These are phyloP conservation scores for Gymnothorax reevesii DNA, from an alignment of 2,797 vertebrate species.

Conservation along the genomic window DNA sequence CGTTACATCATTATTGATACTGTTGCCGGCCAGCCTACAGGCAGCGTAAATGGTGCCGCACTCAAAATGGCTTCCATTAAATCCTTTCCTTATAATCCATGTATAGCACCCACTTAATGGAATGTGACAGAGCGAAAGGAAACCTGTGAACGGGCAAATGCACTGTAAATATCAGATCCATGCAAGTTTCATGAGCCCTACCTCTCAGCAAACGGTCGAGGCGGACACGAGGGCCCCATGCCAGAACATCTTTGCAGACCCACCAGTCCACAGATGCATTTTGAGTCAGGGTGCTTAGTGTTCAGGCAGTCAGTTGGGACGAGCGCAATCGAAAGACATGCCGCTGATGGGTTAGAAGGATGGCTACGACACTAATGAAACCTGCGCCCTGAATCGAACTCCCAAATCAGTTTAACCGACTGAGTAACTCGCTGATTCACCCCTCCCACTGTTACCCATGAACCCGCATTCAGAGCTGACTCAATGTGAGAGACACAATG, in stretches of 20 bases:
- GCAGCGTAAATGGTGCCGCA: neutral
- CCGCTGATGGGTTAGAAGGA: neutral
- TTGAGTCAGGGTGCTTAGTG: neutral
- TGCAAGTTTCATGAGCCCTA: neutral
- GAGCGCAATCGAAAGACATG: slow-evolving; percentile 8
- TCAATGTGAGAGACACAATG: slow-evolving; percentile 18
- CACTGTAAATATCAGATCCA: neutral
- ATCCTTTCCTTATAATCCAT: neutral
- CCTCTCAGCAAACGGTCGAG: neutral
- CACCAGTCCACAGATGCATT: neutral
- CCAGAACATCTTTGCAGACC: neutral
- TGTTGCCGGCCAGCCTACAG: neutral
- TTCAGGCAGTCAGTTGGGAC: neutral
- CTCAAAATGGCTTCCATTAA: slow-evolving; percentile 14
- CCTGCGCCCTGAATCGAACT: neutral
- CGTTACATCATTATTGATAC: slow-evolving; percentile 15
- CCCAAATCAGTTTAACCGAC: slow-evolving; percentile 19
- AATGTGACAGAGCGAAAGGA: slow-evolving; percentile 4
- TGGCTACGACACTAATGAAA: neutral
- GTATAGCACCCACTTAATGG: neutral
- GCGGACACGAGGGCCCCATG: neutral
- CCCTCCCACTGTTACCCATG: neutral
- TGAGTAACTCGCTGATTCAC: neutral
- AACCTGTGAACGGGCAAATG: neutral
- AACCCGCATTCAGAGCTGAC: slow-evolving; percentile 8